Evolutionary conservation across 2,113 vertebrate genomes (phyloP).

Genomic region (Coregonus clupeaformis): DNA sequence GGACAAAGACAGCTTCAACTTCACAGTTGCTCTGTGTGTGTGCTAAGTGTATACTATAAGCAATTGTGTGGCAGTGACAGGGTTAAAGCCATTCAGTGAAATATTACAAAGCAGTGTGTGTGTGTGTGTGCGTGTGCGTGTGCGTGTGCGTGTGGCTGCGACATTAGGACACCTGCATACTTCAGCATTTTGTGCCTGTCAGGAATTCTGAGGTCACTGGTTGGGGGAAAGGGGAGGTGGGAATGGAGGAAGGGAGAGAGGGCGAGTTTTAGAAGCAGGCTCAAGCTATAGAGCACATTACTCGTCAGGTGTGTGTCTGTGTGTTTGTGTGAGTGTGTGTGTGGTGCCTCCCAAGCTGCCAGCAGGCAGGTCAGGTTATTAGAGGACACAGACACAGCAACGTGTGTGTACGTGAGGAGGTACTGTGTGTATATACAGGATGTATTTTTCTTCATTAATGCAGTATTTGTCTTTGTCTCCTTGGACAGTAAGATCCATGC

Average conservation of each 20-base stretch:
- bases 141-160: conserved; percentile 21
- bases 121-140: too few relatives aligned
- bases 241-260: conserved; percentile 34
- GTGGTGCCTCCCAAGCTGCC: conserved; percentile 58
- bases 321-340: not conserved
- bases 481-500: too few relatives aligned
- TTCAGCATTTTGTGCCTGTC: conserved; percentile 69
- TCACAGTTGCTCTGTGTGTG: not conserved
- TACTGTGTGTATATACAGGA: too few relatives aligned
- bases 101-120: too few relatives aligned
- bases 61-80: conserved; percentile 21
- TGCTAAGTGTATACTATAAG: not conserved
- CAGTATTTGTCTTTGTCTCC: too few relatives aligned
- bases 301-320: not conserved
- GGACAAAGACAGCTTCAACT: too few relatives aligned
- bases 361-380: conserved; percentile 60
- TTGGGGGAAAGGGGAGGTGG: conserved; percentile 53
- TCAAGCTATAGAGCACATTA: too few relatives aligned
- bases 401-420: not conserved
- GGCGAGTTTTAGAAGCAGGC: too few relatives aligned
- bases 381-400: conserved; percentile 35
- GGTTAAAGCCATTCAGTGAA: conserved; percentile 7
- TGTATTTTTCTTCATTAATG: too few relatives aligned
- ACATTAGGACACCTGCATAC: conserved; percentile 63
- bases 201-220: conserved; percentile 65